A percentile compares a stretch with the other conserved stretches of the same genome.
Evolutionary conservation across 2,888 invertebrate species (phyloP).

Genomic region (Elysia crispata): DNA sequence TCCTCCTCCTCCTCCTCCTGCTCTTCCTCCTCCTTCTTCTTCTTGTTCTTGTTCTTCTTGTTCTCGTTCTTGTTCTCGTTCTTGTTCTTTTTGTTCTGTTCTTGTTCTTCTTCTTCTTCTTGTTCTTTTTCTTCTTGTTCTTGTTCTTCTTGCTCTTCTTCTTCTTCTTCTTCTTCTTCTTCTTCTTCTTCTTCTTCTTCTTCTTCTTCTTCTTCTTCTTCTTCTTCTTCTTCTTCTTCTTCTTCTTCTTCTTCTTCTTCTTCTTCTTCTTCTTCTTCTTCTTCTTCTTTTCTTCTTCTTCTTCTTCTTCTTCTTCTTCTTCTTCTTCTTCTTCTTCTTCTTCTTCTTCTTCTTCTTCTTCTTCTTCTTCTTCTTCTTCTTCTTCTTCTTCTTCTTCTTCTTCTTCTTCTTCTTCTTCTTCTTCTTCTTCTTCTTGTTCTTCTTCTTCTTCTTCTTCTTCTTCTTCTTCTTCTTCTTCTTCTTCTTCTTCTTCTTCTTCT

Average conservation of each 20-base stretch:
- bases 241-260: neutral
- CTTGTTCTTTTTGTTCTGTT: neutral
- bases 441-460: constrained; percentile 7
- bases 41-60: neutral
- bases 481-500: neutral
- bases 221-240: neutral
- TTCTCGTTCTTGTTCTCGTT: neutral
- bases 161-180: neutral
- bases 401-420: neutral
- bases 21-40: neutral
- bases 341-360: neutral
- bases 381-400: neutral
- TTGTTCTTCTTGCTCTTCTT: constrained; percentile 1
- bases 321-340: neutral
- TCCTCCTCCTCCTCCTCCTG: constrained; percentile 3
- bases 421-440: neutral
- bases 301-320: neutral
- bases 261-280: neutral
- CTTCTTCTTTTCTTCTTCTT: neutral
- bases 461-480: neutral
- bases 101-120: constrained; percentile 3
- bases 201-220: neutral
- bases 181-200: neutral
- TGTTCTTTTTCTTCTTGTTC: neutral
- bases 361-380: neutral